These are phyloP conservation scores for Dreissena polymorpha DNA, from an alignment of 1,140 invertebrate species.

Conservation along the genomic window DNA sequence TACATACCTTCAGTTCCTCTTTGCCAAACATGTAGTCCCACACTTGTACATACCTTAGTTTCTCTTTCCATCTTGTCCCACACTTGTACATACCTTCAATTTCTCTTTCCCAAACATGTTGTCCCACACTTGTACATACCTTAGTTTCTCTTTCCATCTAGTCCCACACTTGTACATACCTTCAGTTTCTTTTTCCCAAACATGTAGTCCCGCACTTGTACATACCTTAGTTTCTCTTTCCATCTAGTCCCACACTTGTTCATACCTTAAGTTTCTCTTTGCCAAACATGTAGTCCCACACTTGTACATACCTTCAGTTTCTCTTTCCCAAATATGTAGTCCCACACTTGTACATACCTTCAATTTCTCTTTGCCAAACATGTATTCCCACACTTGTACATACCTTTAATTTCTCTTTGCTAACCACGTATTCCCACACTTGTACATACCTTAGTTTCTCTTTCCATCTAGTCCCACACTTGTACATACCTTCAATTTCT, in stretches of 20 bases:
- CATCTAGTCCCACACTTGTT: constrained; percentile 96
- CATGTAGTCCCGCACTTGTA: constrained; percentile 95
- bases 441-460: constrained; percentile 90
- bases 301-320: constrained; percentile 88
- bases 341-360: constrained; percentile 96
- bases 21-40: constrained; percentile 98
- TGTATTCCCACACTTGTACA: constrained; percentile 95
- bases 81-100: constrained; percentile 88
- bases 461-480: constrained; percentile 96
- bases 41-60: constrained; percentile 89
- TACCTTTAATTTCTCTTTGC: constrained; percentile 93
- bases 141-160: constrained; percentile 92
- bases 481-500: constrained; percentile 89
- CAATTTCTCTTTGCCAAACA: constrained; percentile 95
- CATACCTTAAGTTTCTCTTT: constrained; percentile 94
- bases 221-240: constrained; percentile 92
- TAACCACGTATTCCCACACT: constrained; percentile 97
- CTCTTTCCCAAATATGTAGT: constrained; percentile 95
- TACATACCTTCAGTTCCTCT: too few relatives aligned
- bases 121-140: constrained; percentile 96
- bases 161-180: constrained; percentile 96
- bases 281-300: constrained; percentile 98
- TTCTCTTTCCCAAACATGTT: constrained; percentile 95
- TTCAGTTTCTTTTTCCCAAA: constrained; percentile 95
- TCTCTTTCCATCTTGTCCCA: constrained; percentile 96